Evolutionary conservation across 1,140 invertebrate species (phyloP), one percentile per base, ranked within the genome.

Genomic region (Helicoverpa armigera): DNA sequence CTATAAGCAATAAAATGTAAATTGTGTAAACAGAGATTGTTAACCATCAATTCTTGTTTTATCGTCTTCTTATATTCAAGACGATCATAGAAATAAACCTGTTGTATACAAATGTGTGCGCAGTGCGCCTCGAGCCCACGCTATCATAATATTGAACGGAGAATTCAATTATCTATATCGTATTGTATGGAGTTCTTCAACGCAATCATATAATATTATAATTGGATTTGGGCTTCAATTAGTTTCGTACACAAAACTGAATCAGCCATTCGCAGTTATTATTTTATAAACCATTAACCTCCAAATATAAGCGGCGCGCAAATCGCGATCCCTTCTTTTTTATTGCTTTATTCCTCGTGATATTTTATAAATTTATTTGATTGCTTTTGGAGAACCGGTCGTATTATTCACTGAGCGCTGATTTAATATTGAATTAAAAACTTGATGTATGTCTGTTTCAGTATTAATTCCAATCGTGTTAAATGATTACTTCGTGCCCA

Each of bases 281-380:
- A 82, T 87, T 87, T 82, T 77, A 83, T 82, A 83, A 82, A 76
- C 82, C 85, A 85, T 87, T 87, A 87, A 84, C 84, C 82, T 87
- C 82, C 60, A 84, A 82, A 84, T 82, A 76, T 80, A 82, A 81
- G 53, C 63, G 73, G 75, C 84, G 58, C 43, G 79, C 85, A 87
- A 84, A 85, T 86, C 83, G 79, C 72, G 79, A 56, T 79, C 78
- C 77, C 79, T 61, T 73, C 79, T 50, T 80, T 85, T 86, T 87
- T 87, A 87, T 86, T 86, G 83, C 85, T 87, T 86, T 86, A 87
- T 87, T 84, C 81, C 82, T 84, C 78, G 43, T 83, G 78, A 80
- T 83, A 82, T 87, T 85, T 85, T 76, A 85, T 85, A 82, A 82
- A 85, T 85, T 85, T 76, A 85, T 85, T 87, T 81, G 81, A 86